Base-by-base conservation (phyloP, 1,140 invertebrate species). In the Lasaia peninsularis region DNA sequence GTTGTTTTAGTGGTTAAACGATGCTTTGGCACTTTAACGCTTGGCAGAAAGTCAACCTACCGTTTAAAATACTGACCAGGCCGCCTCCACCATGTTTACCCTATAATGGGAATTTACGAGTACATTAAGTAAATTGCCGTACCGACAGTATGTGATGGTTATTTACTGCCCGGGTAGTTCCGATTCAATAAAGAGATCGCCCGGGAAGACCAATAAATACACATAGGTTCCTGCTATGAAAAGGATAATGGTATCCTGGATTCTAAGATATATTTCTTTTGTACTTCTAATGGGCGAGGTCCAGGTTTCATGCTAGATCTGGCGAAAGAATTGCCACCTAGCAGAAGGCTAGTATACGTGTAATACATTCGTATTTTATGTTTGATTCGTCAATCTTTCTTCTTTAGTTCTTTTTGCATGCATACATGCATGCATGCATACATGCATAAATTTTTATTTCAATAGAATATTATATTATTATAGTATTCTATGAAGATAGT, bases 51-150 rank as follows among this genome's bases (percentile, higher is more conserved):
- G 20, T 48, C 40, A 48, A 48, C 18, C 16, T 48, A 20, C 18
- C 20, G 35, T 55, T 55, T 55, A 44, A 44, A 55, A 55, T 44
- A 55, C 53, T 56, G 37, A 31, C 37, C 53, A 21, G 52, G 14
- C 12, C 31, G 44, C 21, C n/a, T 48, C 44, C 44, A 16, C 35
- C 53, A 35, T 44, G 53, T 44, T 56, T 48, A 31, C 35, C 35
- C 53, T 44, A 48, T 56, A 48, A 56, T 56, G 53, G 37, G 21
- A 44, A 55, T 55, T 55, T 55, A 55, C 44, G 53, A 55, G 35
- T 55, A 40, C 53, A 55, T 55, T 55, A 55, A 55, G 53, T 44
- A 55, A 55, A 55, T 55, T 55, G 53, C 53, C 35, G 12, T 55
- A 40, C 8, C 21, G 35, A 55, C 34, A 54, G 20, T 55, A 37